These are phyloP conservation scores for Melanargia galathea DNA, from an alignment of 2,888 invertebrate species.

Conservation along the genomic window DNA sequence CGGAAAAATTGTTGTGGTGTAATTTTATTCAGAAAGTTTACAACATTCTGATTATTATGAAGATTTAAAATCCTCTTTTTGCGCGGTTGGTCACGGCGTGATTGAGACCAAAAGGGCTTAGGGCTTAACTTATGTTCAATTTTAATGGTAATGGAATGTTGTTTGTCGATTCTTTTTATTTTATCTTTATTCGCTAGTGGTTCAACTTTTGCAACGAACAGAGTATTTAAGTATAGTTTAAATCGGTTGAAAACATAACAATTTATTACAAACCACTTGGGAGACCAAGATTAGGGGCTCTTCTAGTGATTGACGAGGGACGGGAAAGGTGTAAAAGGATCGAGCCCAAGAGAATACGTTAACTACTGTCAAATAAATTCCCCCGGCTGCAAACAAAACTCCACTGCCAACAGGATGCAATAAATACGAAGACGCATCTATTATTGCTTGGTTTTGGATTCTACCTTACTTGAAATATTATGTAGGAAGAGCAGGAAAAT, in stretches of 20 bases:
- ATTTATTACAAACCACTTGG: slow-evolving; percentile 24
- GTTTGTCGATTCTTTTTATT: not conserved
- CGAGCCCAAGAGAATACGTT: slow-evolving; percentile 28
- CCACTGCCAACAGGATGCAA: slow-evolving; percentile 1
- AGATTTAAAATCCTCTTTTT: slow-evolving; percentile 21
- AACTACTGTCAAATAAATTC: slow-evolving; percentile 32
- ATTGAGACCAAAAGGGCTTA: slow-evolving; percentile 5
- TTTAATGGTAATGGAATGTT: not conserved
- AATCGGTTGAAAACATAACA: slow-evolving; percentile 20
- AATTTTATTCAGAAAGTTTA: slow-evolving; percentile 31
- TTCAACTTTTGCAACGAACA: not conserved
- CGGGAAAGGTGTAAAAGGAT: slow-evolving; percentile 30
- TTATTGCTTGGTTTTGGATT: slow-evolving; percentile 1
- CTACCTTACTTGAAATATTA: not conserved
- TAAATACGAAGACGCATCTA: slow-evolving; percentile 1
- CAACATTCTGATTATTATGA: slow-evolving; percentile 17
- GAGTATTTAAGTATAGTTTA: slow-evolving; percentile 1
- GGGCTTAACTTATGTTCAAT: not conserved
- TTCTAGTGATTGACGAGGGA: slow-evolving; percentile 38
- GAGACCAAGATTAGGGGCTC: slow-evolving; percentile 32
- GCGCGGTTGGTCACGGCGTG: not conserved
- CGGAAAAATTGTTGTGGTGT: slow-evolving; percentile 30
- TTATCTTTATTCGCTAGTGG: not conserved
- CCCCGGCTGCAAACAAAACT: slow-evolving; percentile 3
- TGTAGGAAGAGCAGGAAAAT: not conserved